These are phyloP conservation scores for Bombus pyrosoma DNA, from an alignment of 1,140 invertebrate species.

Conservation along the genomic window DNA sequence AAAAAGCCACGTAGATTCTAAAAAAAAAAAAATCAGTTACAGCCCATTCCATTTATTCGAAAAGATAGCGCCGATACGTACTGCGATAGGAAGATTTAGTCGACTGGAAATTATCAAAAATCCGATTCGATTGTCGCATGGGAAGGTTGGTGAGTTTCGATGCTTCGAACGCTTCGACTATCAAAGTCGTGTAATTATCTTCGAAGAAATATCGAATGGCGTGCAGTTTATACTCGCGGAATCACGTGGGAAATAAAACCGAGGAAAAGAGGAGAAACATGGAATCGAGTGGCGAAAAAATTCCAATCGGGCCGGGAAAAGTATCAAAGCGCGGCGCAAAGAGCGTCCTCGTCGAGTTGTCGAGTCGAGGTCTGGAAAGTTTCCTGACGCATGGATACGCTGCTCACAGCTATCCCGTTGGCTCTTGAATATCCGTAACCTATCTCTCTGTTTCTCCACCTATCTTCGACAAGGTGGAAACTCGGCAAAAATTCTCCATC, in stretches of 20 bases:
- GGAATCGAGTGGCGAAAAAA: not conserved
- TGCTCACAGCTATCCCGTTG: not conserved
- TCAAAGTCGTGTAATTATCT: not conserved
- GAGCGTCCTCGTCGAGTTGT: slow-evolving; percentile 18
- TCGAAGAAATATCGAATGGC: not conserved
- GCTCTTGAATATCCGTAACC: slow-evolving; percentile 31
- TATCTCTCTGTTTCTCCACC: not conserved
- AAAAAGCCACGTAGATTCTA: too few species aligned
- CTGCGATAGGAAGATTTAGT: too few species aligned
- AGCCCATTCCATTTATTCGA: too few species aligned
- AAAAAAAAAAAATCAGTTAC: too few species aligned
- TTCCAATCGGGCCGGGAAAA: not conserved
- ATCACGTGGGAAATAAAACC: not conserved
- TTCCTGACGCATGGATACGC: slow-evolving; percentile 34
- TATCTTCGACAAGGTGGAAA: not conserved
- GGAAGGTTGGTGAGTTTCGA: not conserved
- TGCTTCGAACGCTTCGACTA: not conserved
- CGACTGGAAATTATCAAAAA: too few species aligned
- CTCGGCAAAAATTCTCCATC: slow-evolving; percentile 33
- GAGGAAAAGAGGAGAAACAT: not conserved
- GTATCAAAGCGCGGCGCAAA: slow-evolving; percentile 18
- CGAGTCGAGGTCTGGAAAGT: slow-evolving; percentile 35
- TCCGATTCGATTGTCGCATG: too few species aligned
- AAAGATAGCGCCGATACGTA: too few species aligned
- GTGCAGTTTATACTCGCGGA: not conserved